These are phyloP conservation scores for Hyles lineata DNA, from an alignment of 2,888 invertebrate genomes.

Conservation along the genomic window DNA sequence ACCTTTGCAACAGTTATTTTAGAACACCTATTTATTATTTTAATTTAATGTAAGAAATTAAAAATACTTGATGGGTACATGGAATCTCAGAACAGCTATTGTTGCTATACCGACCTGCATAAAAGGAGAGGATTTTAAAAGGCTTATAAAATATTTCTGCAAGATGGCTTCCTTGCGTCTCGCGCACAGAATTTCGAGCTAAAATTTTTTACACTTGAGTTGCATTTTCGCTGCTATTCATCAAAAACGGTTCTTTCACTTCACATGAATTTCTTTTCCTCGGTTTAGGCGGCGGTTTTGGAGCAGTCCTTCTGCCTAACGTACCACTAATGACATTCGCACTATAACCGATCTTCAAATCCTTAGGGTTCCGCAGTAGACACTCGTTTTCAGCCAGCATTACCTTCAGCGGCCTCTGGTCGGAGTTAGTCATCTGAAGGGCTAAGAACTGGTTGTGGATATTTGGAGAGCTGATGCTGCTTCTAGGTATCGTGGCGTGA, in stretches of 20 bases:
- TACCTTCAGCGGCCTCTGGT: conserved; percentile 69
- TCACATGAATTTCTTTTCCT: conserved; percentile 88
- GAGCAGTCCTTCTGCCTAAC: conserved; percentile 85
- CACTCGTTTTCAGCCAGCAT: conserved; percentile 70
- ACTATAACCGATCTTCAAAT: conserved; percentile 66
- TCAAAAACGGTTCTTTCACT: conserved; percentile 89
- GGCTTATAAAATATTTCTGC: conserved; percentile 14
- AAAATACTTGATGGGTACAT: neutral
- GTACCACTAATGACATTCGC: conserved; percentile 69
- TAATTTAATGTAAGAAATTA: neutral
- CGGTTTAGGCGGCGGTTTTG: conserved; percentile 91
- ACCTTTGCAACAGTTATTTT: neutral
- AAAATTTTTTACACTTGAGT: conserved; percentile 89
- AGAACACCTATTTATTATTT: neutral
- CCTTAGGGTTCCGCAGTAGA: conserved; percentile 60
- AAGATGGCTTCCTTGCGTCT: neutral
- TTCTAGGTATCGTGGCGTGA: conserved; percentile 75
- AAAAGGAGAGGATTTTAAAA: neutral
- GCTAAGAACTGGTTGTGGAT: conserved; percentile 79
- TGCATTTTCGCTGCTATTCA: conserved; percentile 93
- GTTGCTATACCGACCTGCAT: neutral
- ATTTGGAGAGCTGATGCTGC: conserved; percentile 82
- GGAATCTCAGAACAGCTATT: neutral
- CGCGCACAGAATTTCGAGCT: conserved; percentile 18
- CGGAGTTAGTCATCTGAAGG: conserved; percentile 69